Evolutionary conservation across 2,888 invertebrate genomes (phyloP), one percentile per base, ranked within the genome.

Genomic region (Drosophila seclusa): DNA sequence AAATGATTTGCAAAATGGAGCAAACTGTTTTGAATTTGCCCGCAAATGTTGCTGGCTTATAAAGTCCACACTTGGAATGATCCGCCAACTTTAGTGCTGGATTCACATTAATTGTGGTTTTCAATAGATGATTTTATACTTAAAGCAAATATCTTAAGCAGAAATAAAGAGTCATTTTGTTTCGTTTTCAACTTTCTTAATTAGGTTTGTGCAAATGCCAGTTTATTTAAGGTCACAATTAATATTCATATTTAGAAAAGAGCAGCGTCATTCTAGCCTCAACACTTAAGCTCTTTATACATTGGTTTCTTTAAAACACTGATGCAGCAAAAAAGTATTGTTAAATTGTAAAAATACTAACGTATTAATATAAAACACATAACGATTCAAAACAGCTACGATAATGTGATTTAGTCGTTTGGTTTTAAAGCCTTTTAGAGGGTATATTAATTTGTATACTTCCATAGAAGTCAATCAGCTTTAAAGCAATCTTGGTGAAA

Each of bases 1-100:
- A 60, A 89, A 73, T 85, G 85, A 85, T 78, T 78, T 31, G 80
- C 80, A 80, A 71, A 89, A 83, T 57, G 67, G 13, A 50, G 48
- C 57, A 48, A 73, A 83, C 72, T 53, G 72, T 79, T 87, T 77
- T 67, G 73, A 80, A 77, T 76, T 77, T 66, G 68, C 54, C 21
- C 38, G 29, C 21, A 72, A 71, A 55, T 53, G n/a, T 48, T 31
- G 27, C 10, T 11, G 55, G 34, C 49, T 53, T 59, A 31, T 24
- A n/a, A 59, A 69, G n/a, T 40, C 36, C n/a, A n/a, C 18, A 34
- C 27, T 31, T 10, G 24, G 34, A 42, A 59, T 54, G 53, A 73
- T 57, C 29, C 16, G n/a, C 11, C 27, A 66, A 66, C 29, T 64
- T 68, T 80, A 52, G 4, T 58, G 54, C 53, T 24, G 32, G 45